Percentiles rank a stretch among this genome's conserved stretches.
Conservation (phyloP, 2,797 vertebrate species). For the Micropoecilia bifurca region DNA sequence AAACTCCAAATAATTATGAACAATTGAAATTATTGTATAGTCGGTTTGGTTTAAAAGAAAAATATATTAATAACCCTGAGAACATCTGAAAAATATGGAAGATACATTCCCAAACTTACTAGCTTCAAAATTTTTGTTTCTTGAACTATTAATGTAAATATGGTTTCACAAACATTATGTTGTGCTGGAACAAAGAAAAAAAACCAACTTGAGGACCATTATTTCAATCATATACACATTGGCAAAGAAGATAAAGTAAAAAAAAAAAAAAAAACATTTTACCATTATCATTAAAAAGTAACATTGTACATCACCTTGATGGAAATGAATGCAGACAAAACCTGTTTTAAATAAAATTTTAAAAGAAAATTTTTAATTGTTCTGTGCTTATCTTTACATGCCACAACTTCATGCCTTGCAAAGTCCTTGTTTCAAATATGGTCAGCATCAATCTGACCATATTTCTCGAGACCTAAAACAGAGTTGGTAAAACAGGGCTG, state of each 20-base stretch:
- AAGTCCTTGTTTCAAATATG: constrained; percentile 4
- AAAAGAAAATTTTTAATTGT: background rate
- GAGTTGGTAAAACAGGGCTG: background rate
- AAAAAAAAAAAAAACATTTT: too few relatives aligned
- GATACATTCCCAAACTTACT: background rate
- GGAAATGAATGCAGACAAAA: background rate
- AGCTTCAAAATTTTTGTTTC: background rate
- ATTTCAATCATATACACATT: background rate
- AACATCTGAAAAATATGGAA: background rate
- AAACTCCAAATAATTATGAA: background rate
- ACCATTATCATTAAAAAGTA: background rate
- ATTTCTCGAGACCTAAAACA: constrained; percentile 43
- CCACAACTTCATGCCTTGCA: background rate
- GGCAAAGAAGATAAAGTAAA: background rate
- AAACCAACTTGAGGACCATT: background rate
- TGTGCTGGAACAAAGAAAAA: background rate
- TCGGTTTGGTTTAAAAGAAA: background rate
- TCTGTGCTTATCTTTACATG: background rate
- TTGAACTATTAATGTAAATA: background rate
- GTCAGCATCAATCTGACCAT: constrained; percentile 36
- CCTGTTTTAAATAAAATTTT: background rate
- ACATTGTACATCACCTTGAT: background rate
- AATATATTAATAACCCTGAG: background rate
- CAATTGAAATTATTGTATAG: background rate
- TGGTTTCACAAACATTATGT: background rate